These are phyloP conservation scores for Erethizon dorsatum DNA, from an alignment of 2,797 vertebrate species.

Conservation along the genomic window DNA sequence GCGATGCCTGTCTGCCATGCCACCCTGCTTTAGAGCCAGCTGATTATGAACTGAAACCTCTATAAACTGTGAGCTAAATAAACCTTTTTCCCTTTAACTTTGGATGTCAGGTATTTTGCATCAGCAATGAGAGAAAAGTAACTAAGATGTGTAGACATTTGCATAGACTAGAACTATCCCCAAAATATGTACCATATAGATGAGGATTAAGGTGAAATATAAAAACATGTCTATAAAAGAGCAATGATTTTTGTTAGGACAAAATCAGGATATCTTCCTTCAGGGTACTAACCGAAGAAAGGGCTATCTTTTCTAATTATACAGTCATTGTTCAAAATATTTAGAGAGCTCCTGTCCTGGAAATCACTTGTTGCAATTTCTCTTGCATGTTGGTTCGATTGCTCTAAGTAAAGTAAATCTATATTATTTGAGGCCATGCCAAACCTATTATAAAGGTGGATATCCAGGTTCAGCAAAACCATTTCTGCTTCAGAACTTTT, in stretches of 20 bases:
- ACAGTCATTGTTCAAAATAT: conserved; percentile 61
- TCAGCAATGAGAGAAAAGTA: not conserved
- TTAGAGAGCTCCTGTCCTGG: not conserved
- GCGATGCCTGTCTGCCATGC: not conserved
- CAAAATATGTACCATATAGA: not conserved
- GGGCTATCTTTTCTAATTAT: conserved; percentile 68
- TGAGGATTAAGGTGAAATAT: not conserved
- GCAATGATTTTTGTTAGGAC: not conserved
- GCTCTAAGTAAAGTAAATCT: conserved; percentile 22
- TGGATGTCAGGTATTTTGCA: not conserved
- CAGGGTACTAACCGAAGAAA: conserved; percentile 19
- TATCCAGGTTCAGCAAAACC: not conserved
- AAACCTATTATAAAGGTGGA: conserved; percentile 38
- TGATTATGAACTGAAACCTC: not conserved
- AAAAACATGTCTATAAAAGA: not conserved
- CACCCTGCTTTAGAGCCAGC: not conserved
- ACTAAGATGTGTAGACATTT: not conserved
- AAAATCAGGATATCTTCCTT: not conserved
- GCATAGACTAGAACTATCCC: not conserved
- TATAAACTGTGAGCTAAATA: not conserved
- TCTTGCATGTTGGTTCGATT: not conserved
- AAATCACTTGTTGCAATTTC: conserved; percentile 35
- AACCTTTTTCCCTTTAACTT: not conserved
- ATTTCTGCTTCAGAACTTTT: conserved; percentile 25
- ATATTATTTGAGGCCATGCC: conserved; percentile 23